These are phyloP conservation scores for Microplitis mediator DNA, from an alignment of 1,140 invertebrate genomes.

Conservation along the genomic window DNA sequence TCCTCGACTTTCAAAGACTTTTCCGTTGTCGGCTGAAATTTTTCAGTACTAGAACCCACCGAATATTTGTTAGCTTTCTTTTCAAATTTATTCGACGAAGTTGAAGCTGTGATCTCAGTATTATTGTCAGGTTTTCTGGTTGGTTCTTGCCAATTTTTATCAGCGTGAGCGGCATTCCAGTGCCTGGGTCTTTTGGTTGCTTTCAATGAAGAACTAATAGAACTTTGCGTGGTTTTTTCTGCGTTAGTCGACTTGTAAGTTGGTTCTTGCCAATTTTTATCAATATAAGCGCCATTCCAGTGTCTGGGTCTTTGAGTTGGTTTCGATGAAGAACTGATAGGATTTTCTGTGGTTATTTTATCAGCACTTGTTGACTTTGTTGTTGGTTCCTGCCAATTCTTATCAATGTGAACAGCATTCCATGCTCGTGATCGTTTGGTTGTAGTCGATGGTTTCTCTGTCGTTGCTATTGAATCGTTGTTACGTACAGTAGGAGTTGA, in stretches of 20 bases:
- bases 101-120: neutral
- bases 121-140: neutral
- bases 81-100: slow-evolving; percentile 25
- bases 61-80: slow-evolving; percentile 26
- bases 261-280: slow-evolving; percentile 30
- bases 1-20: neutral
- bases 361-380: neutral
- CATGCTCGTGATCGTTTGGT: slow-evolving; percentile 6
- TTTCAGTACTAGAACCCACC: slow-evolving; percentile 11
- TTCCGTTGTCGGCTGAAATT: slow-evolving; percentile 27
- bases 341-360: neutral
- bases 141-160: slow-evolving; percentile 32
- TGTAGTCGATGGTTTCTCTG: neutral
- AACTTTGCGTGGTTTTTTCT: neutral
- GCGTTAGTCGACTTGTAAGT: neutral
- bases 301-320: slow-evolving; percentile 1
- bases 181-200: slow-evolving; percentile 25
- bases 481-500: neutral
- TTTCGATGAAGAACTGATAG: too few species aligned
- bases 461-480: neutral
- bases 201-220: neutral
- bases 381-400: slow-evolving; percentile 31
- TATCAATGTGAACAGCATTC: slow-evolving; percentile 29
- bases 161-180: slow-evolving; percentile 27
- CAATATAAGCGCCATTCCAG: slow-evolving; percentile 21